Base-by-base conservation (phyloP, 1,140 invertebrate genomes). In the Xylocopa sonorina region DNA sequence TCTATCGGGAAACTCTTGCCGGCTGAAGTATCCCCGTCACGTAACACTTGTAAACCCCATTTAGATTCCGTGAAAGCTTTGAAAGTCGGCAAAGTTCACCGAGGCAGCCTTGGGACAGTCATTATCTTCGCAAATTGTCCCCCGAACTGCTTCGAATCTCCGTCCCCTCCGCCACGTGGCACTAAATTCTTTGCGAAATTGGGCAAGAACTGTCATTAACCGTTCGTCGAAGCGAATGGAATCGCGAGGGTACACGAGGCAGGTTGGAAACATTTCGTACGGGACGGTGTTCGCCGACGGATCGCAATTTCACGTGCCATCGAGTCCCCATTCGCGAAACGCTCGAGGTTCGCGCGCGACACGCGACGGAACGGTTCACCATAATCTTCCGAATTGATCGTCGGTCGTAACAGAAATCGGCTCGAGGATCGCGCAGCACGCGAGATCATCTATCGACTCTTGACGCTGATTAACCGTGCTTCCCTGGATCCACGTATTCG, bases 11-110 rank as follows among this genome's bases (percentile, higher is more conserved):
- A 50, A 53, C 29, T n/a, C 16, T 46, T 55, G 38, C 12, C 29
- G 50, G 18, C 27, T 34, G 6, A 29, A 71, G 41, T 71, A 78
- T 78, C 55, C 66, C 29, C 67, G 75, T 78, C 75, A 68, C 75
- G 67, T 71, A 71, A n/a, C 55, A 78, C 75, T 78, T 78, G 75
- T 78, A 78, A 78, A 78, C 75, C 66, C 48, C 75, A 78, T 78
- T 78, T 78, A 78, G 66, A 71, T 60, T 68, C 24, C 21, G 16
- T 18, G 24, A 60, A 57, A 14, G 43, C 55, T 77, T 60, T 48
- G 75, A 69, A 77, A 77, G 75, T 69, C 53, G 75, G 32, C 43
- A 60, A 69, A 77, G 66, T 77, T 71, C 66, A 60, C 34, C 63
- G 63, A 71, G n/a, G 67, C 55, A 62, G 55, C 34, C 41, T 51